Percentiles rank a stretch among this genome's conserved stretches.
phyloP scores from a whole-genome alignment of 2,888 invertebrate species.

The Melinaea menophilus region DNA sequence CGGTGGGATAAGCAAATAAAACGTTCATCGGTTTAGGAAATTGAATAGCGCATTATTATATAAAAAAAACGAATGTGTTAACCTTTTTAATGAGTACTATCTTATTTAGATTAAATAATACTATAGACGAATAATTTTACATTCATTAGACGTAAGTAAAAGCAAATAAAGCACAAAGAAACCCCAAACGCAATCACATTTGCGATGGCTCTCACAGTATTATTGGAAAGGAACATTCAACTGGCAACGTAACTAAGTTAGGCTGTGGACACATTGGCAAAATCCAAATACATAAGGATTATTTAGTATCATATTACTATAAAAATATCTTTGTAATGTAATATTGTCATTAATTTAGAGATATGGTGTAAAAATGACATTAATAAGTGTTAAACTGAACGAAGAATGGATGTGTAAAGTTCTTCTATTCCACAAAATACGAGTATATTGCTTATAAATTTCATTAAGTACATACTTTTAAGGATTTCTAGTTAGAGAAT shows the following conservation, averaged over 20 bases:
- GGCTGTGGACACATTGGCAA: constrained; percentile 8
- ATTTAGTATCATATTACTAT: neutral
- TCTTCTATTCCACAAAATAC: too few relatives aligned
- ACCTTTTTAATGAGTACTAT: neutral
- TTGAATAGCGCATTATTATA: too few relatives aligned
- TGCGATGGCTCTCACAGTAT: constrained; percentile 27
- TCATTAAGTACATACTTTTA: too few relatives aligned
- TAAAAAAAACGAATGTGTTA: too few relatives aligned
- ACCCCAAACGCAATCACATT: constrained; percentile 33
- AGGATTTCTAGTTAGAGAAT: neutral
- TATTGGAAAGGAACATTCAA: constrained; percentile 22
- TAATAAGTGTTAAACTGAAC: too few relatives aligned
- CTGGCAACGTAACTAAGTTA: constrained; percentile 22
- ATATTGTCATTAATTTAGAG: too few relatives aligned
- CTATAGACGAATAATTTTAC: constrained; percentile 6
- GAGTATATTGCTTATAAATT: too few relatives aligned
- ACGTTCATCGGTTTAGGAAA: too few relatives aligned
- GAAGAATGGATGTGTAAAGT: too few relatives aligned
- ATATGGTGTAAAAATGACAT: too few relatives aligned
- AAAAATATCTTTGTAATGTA: too few relatives aligned
- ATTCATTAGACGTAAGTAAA: constrained; percentile 20
- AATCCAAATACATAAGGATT: constrained; percentile 1
- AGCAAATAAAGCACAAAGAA: constrained; percentile 22
- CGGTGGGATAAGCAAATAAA: too few relatives aligned
- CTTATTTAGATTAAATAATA: constrained; percentile 4